Conservation (phyloP, 2,797 vertebrate genomes). For the Muscicapa comitata region DNA sequence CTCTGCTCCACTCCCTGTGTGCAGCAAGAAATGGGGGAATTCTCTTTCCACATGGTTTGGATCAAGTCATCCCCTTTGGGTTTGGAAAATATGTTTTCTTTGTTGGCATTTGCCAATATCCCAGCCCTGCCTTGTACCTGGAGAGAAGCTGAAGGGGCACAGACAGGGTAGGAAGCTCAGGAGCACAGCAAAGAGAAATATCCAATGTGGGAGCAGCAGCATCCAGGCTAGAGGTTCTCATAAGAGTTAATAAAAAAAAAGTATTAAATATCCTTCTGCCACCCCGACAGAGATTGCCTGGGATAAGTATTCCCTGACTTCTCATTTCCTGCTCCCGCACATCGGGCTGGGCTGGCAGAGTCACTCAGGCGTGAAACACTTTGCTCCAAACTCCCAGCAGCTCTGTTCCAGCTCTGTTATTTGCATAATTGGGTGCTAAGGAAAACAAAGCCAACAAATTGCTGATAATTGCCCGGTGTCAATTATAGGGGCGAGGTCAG, state of each 20-base stretch:
- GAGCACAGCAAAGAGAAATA: background rate
- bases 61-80: background rate
- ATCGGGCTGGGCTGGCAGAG: background rate
- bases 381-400: background rate
- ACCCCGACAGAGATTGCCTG: background rate
- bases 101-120: background rate
- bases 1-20: background rate
- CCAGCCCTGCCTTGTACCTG: background rate
- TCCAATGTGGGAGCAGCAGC: background rate
- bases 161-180: background rate
- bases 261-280: background rate
- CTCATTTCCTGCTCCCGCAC: background rate
- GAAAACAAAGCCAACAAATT: constrained; percentile 90
- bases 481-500: constrained; percentile 71
- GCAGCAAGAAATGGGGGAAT: background rate
- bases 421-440: constrained; percentile 83
- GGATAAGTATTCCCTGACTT: background rate
- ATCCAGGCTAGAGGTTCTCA: background rate
- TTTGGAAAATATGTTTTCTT: background rate
- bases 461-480: constrained; percentile 85
- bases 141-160: background rate
- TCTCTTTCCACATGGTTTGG: background rate
- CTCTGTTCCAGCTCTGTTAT: background rate
- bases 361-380: background rate
- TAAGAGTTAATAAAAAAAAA: background rate